A percentile compares a stretch with the other conserved stretches of the same genome.
These are phyloP conservation scores for Chloropsis cyanopogon DNA, from an alignment of 2,113 vertebrate genomes.

Conservation along the genomic window DNA sequence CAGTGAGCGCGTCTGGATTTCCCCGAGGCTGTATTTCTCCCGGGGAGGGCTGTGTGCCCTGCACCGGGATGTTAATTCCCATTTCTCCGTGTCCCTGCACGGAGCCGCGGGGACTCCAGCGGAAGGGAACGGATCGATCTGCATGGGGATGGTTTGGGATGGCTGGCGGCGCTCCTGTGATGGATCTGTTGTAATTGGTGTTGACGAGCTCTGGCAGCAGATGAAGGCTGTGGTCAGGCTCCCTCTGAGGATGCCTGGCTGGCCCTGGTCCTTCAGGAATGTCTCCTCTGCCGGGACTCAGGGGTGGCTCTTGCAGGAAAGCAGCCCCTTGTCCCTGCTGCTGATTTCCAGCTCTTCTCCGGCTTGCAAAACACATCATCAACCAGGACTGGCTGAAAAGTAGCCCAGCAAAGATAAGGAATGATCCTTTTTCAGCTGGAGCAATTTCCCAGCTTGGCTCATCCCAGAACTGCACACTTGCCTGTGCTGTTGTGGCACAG, in stretches of 20 bases:
- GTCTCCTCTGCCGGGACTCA: background rate
- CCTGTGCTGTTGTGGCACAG: background rate
- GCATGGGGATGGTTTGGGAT: background rate
- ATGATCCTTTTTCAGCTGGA: background rate
- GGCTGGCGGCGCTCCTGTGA: background rate
- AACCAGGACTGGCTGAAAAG: background rate
- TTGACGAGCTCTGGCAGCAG: background rate
- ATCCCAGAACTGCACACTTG: background rate
- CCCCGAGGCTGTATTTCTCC: background rate
- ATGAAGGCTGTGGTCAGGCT: accelerated
- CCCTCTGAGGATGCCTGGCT: background rate
- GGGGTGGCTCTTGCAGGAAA: background rate
- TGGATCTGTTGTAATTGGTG: background rate
- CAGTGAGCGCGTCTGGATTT: accelerated
- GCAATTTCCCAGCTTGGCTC: background rate
- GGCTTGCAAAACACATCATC: background rate
- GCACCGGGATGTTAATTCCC: background rate
- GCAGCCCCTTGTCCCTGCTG: background rate
- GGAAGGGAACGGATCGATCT: background rate
- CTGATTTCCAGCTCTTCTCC: background rate
- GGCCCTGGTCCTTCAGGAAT: background rate
- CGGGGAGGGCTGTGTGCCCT: background rate
- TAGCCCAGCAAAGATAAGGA: background rate
- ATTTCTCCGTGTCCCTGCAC: too few relatives aligned
- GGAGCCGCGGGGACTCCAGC: too few relatives aligned